A percentile compares a stretch with the other conserved stretches of the same genome.
These are phyloP conservation scores for Tachycineta bicolor DNA, from an alignment of 2,113 vertebrate genomes.

Conservation along the genomic window DNA sequence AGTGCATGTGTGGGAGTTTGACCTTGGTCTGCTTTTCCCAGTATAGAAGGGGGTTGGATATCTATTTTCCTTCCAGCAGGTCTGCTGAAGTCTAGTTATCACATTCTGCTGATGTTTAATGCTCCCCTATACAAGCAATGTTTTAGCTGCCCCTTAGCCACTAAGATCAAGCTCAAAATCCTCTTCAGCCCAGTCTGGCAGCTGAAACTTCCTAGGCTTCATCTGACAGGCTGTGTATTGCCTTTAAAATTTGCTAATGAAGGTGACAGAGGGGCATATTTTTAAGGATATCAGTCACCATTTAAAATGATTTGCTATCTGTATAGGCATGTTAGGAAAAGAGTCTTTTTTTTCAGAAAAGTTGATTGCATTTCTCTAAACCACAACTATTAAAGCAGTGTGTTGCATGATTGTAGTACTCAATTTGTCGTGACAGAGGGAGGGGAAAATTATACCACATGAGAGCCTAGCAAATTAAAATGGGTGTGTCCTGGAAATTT, in stretches of 20 bases:
- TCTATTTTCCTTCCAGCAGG: neutral
- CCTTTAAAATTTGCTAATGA: neutral
- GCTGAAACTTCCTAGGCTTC: neutral
- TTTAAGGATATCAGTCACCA: neutral
- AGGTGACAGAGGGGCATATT: neutral
- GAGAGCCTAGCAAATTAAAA: constrained; percentile 37
- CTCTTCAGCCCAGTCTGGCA: neutral
- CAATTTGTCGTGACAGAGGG: constrained; percentile 11
- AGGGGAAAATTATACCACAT: constrained; percentile 32
- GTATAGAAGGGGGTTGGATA: neutral
- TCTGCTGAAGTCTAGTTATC: neutral
- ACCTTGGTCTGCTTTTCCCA: neutral
- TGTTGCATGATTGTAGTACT: neutral
- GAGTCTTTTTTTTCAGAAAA: neutral
- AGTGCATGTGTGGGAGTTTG: neutral
- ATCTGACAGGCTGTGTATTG: neutral
- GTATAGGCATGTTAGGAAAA: neutral
- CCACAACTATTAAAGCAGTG: neutral
- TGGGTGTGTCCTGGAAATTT: constrained; percentile 47
- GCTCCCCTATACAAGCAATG: neutral
- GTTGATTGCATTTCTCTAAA: constrained; percentile 9
- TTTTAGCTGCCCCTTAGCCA: neutral
- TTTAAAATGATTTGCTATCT: neutral
- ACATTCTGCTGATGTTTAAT: neutral
- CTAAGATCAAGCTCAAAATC: neutral